phyloP scores from a whole-genome alignment of 1,140 invertebrate genomes.

The Orchestia grillus region DNA sequence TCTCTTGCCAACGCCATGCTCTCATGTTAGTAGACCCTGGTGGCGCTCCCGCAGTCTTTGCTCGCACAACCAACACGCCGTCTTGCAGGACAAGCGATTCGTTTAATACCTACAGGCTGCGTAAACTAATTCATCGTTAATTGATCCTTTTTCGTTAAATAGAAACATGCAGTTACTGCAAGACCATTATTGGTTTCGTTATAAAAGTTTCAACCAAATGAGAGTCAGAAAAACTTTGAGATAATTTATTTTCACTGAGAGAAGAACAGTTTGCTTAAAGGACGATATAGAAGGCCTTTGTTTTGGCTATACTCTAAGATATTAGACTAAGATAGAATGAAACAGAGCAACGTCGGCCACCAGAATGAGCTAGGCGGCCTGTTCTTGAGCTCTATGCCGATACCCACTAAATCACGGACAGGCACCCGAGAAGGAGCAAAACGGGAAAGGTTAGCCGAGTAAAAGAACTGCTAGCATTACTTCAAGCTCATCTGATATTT shows the following conservation, averaged over 20 bases:
- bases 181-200: background rate
- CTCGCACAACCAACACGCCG: background rate
- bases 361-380: background rate
- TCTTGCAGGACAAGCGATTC: background rate
- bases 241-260: background rate
- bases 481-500: no score
- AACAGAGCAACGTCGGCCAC: no score
- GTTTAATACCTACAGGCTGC: no score
- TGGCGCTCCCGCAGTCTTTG: background rate
- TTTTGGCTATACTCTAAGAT: background rate
- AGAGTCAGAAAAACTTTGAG: background rate
- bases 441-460: no score
- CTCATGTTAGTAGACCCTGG: background rate
- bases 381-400: no score
- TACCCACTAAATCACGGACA: no score
- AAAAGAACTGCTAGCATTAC: no score
- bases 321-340: no score
- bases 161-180: background rate
- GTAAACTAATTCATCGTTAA: background rate
- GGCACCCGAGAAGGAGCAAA: no score
- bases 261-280: background rate
- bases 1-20: slow-evolving; percentile 1
- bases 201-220: background rate
- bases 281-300: background rate
- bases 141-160: background rate